A percentile compares a stretch with the other conserved stretches of the same genome.
phyloP scores from a whole-genome alignment of 2,113 vertebrate species.

The Aspidoscelis tigris region DNA sequence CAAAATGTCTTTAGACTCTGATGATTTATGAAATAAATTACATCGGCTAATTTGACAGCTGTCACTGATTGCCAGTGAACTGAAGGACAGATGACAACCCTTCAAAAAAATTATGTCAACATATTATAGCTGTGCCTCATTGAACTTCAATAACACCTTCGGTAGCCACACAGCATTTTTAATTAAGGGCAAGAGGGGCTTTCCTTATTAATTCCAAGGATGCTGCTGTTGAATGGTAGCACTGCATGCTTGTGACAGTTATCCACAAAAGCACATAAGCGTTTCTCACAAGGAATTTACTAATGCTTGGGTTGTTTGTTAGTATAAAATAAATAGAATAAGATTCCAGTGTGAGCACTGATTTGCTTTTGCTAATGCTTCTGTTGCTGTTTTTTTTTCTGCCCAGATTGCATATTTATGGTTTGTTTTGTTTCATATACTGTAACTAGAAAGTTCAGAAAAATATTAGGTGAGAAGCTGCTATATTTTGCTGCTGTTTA shows the following conservation, averaged over 20 bases:
- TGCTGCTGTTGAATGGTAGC: neutral
- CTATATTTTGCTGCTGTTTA: neutral
- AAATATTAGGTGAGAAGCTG: neutral
- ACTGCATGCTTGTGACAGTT: neutral
- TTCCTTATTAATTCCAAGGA: neutral
- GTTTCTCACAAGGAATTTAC: neutral
- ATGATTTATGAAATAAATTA: constrained; percentile 52
- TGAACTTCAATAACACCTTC: constrained; percentile 52
- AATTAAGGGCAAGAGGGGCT: neutral
- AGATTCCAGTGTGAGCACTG: neutral
- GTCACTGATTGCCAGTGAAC: constrained; percentile 33
- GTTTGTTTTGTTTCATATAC: neutral
- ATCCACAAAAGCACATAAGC: neutral
- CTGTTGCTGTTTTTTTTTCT: constrained; percentile 6
- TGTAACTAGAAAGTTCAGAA: neutral
- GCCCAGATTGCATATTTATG: too few relatives aligned
- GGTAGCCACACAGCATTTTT: constrained; percentile 48
- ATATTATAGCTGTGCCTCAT: constrained; percentile 1
- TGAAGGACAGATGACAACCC: constrained; percentile 49
- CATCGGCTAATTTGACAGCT: constrained; percentile 43
- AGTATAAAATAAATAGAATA: neutral
- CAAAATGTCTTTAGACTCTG: constrained; percentile 37
- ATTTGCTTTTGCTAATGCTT: constrained; percentile 6
- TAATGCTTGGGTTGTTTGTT: neutral
- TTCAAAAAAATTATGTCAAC: constrained; percentile 30